phyloP scores from a whole-genome alignment of 1,140 invertebrate species.

The Drosophila malerkotliana region DNA sequence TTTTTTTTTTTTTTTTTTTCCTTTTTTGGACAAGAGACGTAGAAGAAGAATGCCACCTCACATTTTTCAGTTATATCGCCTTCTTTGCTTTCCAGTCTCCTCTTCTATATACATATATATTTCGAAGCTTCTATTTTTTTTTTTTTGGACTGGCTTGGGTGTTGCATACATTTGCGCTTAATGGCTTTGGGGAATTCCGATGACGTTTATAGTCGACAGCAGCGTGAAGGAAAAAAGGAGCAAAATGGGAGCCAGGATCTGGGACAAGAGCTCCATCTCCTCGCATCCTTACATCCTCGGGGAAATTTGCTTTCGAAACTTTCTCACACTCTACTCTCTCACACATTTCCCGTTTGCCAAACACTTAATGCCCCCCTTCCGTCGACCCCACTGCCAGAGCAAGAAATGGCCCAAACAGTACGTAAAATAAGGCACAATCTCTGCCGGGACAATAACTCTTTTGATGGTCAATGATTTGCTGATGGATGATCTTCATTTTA shows the following conservation, averaged over 20 bases:
- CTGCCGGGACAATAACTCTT: conserved; percentile 63
- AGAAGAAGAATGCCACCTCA: conserved; percentile 53
- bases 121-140: not conserved
- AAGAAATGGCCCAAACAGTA: conserved; percentile 23
- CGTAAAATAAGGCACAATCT: conserved; percentile 17
- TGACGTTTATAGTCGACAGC: conserved; percentile 78
- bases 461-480: conserved; percentile 66
- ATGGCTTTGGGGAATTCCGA: conserved; percentile 81
- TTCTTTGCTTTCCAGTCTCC: conserved; percentile 24
- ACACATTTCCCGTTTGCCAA: conserved; percentile 15
- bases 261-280: conserved; percentile 28
- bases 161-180: conserved; percentile 81
- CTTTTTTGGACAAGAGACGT: not conserved
- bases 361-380: conserved; percentile 58
- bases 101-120: conserved; percentile 3
- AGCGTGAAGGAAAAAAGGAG: not conserved
- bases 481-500: conserved; percentile 56
- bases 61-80: conserved; percentile 72
- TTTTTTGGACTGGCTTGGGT: conserved; percentile 45
- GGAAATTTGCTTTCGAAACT: conserved; percentile 80
- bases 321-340: conserved; percentile 22
- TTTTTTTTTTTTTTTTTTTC: not conserved
- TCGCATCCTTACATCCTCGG: conserved; percentile 58
- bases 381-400: not conserved
- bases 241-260: conserved; percentile 1